phyloP scores from a whole-genome alignment of 2,797 vertebrate genomes.

The Lerista edwardsae region DNA sequence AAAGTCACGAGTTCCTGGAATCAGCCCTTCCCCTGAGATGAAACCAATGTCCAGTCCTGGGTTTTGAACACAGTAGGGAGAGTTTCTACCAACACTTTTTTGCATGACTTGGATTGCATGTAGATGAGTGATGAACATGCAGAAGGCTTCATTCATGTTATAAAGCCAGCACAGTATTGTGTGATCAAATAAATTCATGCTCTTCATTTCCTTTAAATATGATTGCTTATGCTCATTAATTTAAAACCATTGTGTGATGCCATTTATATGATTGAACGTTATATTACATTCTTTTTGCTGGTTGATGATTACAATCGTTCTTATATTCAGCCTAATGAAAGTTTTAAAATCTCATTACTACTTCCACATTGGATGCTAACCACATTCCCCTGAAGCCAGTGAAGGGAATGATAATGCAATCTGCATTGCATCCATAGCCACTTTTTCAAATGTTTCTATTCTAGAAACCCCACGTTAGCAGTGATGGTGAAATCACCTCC shows the following conservation, averaged over 20 bases:
- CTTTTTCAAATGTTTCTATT: not conserved
- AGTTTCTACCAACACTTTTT: not conserved
- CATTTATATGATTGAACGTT: constrained; percentile 11
- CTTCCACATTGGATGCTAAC: not conserved
- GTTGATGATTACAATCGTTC: constrained; percentile 18
- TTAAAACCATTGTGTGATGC: not conserved
- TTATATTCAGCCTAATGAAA: constrained; percentile 15
- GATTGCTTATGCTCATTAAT: constrained; percentile 10
- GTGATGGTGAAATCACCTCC: too few species aligned
- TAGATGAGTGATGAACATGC: too few species aligned
- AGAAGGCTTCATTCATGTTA: not conserved
- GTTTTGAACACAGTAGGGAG: not conserved
- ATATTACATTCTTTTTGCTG: constrained; percentile 6
- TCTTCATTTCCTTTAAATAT: constrained; percentile 2
- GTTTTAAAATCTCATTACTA: constrained; percentile 21
- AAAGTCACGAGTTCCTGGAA: too few species aligned
- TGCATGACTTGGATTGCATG: not conserved
- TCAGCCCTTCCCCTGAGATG: not conserved
- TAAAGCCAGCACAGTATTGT: not conserved
- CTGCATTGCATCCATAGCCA: not conserved
- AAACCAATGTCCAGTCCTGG: not conserved
- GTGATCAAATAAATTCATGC: not conserved
- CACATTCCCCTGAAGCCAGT: not conserved
- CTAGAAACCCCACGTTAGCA: not conserved
- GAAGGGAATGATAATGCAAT: constrained; percentile 4